These are phyloP conservation scores for Rhinoptilus africanus DNA, from an alignment of 2,113 vertebrate genomes.

Conservation along the genomic window DNA sequence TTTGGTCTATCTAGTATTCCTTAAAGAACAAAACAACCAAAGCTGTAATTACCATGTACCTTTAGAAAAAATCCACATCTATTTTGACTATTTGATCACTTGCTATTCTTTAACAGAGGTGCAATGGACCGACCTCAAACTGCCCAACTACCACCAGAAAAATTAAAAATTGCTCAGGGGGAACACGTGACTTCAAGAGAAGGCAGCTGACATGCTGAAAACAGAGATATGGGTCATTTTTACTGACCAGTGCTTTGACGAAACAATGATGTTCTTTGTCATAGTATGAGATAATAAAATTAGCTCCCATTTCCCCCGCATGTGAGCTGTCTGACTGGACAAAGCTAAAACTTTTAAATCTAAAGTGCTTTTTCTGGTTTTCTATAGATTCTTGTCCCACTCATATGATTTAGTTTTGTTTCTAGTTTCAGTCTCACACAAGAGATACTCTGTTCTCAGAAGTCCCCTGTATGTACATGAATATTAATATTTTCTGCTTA, in stretches of 20 bases:
- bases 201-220: not conserved
- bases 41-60: rapidly evolving
- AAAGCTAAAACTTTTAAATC: not conserved
- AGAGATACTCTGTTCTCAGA: not conserved
- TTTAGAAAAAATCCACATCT: not conserved
- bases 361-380: not conserved
- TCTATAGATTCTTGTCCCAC: not conserved
- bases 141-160: not conserved
- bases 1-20: not conserved
- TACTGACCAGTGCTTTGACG: not conserved
- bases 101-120: not conserved
- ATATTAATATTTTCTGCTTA: not conserved
- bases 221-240: not conserved
- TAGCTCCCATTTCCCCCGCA: not conserved
- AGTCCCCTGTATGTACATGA: not conserved
- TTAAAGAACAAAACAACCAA: not conserved
- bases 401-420: not conserved
- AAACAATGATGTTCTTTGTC: not conserved
- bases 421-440: not conserved
- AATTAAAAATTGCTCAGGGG: not conserved
- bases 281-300: not conserved
- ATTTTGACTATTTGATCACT: not conserved
- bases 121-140: not conserved
- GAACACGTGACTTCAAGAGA: not conserved
- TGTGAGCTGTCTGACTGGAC: not conserved